Conservation (phyloP, 2,888 invertebrate species). For the Cantharis rufa region DNA sequence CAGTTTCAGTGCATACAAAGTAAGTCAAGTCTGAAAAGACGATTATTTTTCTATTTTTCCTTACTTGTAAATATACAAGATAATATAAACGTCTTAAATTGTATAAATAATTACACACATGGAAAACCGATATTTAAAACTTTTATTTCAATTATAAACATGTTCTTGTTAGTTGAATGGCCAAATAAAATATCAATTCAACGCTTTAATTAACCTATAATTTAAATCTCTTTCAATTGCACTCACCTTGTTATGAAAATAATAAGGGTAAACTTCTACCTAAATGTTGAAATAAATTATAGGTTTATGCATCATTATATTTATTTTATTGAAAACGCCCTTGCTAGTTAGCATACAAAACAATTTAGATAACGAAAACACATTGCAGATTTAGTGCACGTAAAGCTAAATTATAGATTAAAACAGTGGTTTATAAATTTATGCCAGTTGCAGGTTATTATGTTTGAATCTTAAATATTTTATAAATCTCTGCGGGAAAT, state of each 20-base stretch:
- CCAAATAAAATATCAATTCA: neutral
- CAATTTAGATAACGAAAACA: neutral
- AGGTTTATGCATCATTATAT: neutral
- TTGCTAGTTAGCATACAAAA: neutral
- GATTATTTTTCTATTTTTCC: too few species aligned
- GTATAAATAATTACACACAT: too few species aligned
- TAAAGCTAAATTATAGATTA: neutral
- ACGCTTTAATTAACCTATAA: neutral
- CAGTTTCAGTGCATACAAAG: neutral
- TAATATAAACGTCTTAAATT: too few species aligned
- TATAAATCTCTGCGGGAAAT: too few species aligned
- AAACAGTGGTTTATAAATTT: neutral
- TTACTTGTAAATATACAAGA: too few species aligned
- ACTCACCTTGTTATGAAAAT: neutral
- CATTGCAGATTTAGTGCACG: neutral
- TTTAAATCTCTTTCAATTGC: neutral
- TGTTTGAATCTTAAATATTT: too few species aligned
- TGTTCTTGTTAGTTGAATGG: neutral
- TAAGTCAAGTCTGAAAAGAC: neutral
- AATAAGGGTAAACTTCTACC: neutral
- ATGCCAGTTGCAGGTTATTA: neutral
- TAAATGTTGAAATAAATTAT: neutral
- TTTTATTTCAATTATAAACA: neutral
- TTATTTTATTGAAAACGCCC: neutral
- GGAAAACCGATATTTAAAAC: too few species aligned